Conservation (phyloP, 2,888 invertebrate genomes). For the Frankliniella intonsa region DNA sequence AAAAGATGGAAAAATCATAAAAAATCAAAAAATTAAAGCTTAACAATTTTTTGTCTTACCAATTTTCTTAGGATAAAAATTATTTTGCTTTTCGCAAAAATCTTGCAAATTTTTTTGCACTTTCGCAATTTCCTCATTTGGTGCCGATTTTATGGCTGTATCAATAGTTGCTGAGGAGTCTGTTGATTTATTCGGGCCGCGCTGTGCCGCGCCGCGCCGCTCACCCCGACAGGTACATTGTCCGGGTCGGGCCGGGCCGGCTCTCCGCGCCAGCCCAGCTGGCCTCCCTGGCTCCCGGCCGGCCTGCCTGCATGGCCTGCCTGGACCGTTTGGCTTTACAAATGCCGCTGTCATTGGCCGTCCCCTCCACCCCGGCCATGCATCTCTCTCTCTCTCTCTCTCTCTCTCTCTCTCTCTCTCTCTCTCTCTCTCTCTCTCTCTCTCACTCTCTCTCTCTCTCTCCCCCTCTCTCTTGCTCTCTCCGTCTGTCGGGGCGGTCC, state of each 20-base stretch:
- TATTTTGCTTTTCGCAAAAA: too few relatives aligned
- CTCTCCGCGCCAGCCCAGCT: background rate
- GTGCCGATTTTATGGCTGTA: too few relatives aligned
- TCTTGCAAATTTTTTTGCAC: too few relatives aligned
- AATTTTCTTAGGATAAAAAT: too few relatives aligned
- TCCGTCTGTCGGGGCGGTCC: background rate
- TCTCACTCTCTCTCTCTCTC: background rate
- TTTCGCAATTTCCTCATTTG: too few relatives aligned
- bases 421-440: too few relatives aligned
- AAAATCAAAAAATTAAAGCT: too few relatives aligned
- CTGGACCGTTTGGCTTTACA: background rate
- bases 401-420: background rate
- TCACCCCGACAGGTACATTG: background rate
- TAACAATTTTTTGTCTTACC: too few relatives aligned
- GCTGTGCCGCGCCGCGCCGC: background rate
- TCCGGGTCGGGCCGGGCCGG: background rate
- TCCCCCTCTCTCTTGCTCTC: background rate
- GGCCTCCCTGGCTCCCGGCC: background rate
- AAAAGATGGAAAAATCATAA: too few relatives aligned
- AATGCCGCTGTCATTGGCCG: slow-evolving; percentile 14
- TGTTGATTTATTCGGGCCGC: too few relatives aligned
- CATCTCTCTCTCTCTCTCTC: background rate
- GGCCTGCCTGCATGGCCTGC: background rate
- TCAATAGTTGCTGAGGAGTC: too few relatives aligned
- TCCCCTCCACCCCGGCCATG: background rate